These are phyloP conservation scores for Pterostichus madidus DNA, from an alignment of 2,888 invertebrate species.

Conservation along the genomic window DNA sequence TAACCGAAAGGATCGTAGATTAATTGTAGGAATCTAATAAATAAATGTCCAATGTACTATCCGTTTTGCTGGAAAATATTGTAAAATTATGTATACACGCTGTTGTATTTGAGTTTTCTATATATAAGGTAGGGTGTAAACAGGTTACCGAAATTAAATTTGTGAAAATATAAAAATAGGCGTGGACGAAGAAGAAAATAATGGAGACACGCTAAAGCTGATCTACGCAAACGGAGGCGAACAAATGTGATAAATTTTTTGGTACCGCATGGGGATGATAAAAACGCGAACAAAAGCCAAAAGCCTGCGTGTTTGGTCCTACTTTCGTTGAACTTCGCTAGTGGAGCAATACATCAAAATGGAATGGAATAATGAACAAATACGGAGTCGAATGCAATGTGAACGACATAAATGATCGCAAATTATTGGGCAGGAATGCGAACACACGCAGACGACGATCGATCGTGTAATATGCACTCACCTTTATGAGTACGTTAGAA, in stretches of 20 bases:
- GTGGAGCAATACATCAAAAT: conserved; percentile 19
- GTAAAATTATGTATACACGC: too few relatives aligned
- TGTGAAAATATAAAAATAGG: conserved; percentile 6
- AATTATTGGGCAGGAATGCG: conserved; percentile 47
- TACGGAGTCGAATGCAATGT: conserved; percentile 36
- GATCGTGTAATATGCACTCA: conserved; percentile 46
- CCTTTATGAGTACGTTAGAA: conserved; percentile 44
- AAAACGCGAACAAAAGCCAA: neutral
- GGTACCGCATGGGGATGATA: conserved; percentile 12
- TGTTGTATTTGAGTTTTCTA: too few relatives aligned
- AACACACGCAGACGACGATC: conserved; percentile 21
- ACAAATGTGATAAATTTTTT: conserved; percentile 6
- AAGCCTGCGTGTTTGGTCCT: neutral
- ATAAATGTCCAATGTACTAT: too few relatives aligned
- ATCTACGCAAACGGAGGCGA: conserved; percentile 8
- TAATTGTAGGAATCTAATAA: too few relatives aligned
- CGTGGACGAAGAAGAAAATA: conserved; percentile 3
- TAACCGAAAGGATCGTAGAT: too few relatives aligned
- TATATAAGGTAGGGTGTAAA: too few relatives aligned
- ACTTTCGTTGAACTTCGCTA: neutral
- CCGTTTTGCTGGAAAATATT: too few relatives aligned
- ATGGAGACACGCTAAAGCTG: neutral
- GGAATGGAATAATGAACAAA: conserved; percentile 33
- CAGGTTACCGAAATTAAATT: neutral
- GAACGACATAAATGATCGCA: conserved; percentile 45